Base-by-base conservation (phyloP, 2,888 invertebrate genomes). In the Saturnia pavonia region DNA sequence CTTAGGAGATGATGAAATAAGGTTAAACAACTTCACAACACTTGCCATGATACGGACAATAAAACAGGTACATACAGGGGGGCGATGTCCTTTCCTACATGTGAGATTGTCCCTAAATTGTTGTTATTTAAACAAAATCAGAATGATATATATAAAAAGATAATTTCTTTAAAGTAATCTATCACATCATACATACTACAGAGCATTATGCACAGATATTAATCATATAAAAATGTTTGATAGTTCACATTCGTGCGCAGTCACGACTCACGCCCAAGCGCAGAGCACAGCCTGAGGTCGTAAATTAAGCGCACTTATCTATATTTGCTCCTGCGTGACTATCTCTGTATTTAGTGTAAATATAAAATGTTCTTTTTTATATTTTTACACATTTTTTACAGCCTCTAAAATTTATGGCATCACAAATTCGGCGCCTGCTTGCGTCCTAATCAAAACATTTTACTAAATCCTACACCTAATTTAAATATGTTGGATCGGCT, bases 251-350 rank as follows among this genome's bases (percentile, higher is more conserved):
- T 65, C 48, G 48, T 34, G 14, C 27, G 67, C 68, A 54, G 40
- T 22, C 66, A 40, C 43, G 69, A 25, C 67, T 22, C 66, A 40
- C 43, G 69, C 40, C 67, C 14, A 14, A 60, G 57, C 57, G 2
- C 57, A 14, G 57, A 60, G 57, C 14, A 14, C 57, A 34, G 57
- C 25, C 48, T 14, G 63, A 66, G 72, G 79, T 85, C 85, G 78
- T 91, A 91, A 91, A 91, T 91, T 87, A 86, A 77, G 70, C 75
- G 74, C 79, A 87, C 83, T 87, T 91, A 90, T 91, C 90, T 88
- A 77, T 91, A 87, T 91, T 90, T 91, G 84, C 88, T 75, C 72
- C 74, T 72, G 68, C 70, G 57, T 70, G 75, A 72, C 76, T 78
- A 77, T 78, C 74, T 75, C 74, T 75, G 72, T 74, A 73, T 73